Conservation (phyloP, 2,888 invertebrate species). For the Deilephila elpenor region DNA sequence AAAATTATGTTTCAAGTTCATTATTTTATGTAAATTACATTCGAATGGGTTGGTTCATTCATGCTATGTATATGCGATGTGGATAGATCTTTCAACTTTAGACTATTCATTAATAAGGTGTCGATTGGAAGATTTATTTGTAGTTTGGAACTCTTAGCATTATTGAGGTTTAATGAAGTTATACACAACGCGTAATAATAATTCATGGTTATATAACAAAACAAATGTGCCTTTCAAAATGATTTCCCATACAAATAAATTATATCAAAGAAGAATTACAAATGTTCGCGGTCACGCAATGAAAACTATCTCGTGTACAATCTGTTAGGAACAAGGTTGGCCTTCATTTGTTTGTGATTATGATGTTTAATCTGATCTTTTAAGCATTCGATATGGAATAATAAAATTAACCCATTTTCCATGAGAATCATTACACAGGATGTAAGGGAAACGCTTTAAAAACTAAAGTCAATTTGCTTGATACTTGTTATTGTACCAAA, state of each 20-base stretch:
- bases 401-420: not conserved
- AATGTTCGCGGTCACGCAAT: slow-evolving; percentile 14
- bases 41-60: too few species aligned
- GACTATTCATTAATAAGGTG: too few species aligned
- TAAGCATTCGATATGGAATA: not conserved
- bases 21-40: too few species aligned
- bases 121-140: too few species aligned
- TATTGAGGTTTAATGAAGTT: not conserved
- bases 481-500: too few species aligned
- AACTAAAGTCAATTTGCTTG: too few species aligned
- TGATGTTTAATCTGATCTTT: not conserved
- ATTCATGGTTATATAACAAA: not conserved
- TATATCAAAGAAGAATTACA: not conserved
- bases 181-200: not conserved
- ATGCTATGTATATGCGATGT: too few species aligned
- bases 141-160: too few species aligned
- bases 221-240: not conserved
- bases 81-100: too few species aligned
- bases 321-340: not conserved
- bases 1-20: too few species aligned
- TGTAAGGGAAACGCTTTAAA: too few species aligned
- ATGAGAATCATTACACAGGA: too few species aligned
- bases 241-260: slow-evolving; percentile 12
- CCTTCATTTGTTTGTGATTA: slow-evolving; percentile 15
- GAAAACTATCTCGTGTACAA: slow-evolving; percentile 27